These are phyloP conservation scores for Litoditis marina DNA, from an alignment of 2,888 invertebrate genomes.

Conservation along the genomic window DNA sequence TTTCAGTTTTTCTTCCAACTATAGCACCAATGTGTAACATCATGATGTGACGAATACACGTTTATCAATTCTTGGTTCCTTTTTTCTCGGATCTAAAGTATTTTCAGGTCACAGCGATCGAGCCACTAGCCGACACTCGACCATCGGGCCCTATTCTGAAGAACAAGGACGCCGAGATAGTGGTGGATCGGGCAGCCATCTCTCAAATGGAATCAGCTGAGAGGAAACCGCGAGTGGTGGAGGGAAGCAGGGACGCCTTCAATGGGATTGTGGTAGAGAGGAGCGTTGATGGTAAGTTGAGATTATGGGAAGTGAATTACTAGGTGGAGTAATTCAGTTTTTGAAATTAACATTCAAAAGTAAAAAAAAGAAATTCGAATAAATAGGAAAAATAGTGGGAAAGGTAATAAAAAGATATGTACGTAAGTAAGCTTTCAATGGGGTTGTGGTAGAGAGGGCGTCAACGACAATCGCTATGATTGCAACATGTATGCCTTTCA, in stretches of 20 bases:
- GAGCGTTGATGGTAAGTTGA: constrained; percentile 4
- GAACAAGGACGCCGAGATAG: constrained; percentile 7
- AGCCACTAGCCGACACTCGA: not conserved
- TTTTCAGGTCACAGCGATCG: constrained; percentile 12
- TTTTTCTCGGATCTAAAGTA: no score
- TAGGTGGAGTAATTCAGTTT: no score
- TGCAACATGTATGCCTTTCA: not conserved
- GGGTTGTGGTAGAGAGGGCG: constrained; percentile 10
- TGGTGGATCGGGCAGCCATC: constrained; percentile 7
- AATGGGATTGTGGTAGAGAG: constrained; percentile 13
- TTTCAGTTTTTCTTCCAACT: no score
- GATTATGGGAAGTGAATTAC: no score
- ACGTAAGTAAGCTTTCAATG: constrained; percentile 14
- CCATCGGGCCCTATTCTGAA: constrained; percentile 10
- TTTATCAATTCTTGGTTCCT: no score
- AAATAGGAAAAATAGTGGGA: no score
- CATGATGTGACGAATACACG: no score
- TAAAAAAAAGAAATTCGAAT: no score
- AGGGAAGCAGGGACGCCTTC: constrained; percentile 12
- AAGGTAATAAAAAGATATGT: not conserved
- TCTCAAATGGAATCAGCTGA: constrained; percentile 8
- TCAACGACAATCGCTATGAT: not conserved
- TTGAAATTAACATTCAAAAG: no score
- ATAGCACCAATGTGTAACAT: no score
- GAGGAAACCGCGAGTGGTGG: constrained; percentile 7